These are phyloP conservation scores for Cervus canadensis DNA, from an alignment of 2,113 vertebrate genomes.

Conservation along the genomic window DNA sequence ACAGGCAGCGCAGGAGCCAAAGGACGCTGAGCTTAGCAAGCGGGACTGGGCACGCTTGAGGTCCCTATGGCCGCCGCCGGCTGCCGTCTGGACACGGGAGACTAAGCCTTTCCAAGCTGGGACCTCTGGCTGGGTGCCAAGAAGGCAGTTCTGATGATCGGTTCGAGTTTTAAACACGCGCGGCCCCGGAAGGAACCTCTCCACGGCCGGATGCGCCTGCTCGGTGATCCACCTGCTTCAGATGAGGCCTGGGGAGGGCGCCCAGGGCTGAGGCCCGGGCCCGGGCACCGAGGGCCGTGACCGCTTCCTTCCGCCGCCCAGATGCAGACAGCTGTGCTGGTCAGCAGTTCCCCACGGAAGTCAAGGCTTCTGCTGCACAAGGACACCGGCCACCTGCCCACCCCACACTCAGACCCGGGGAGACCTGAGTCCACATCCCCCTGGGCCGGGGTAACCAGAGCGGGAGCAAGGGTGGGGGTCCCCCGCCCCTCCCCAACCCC, in stretches of 20 bases:
- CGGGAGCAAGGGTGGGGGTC: too few relatives aligned
- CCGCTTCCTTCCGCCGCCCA: accelerated
- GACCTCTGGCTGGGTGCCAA: neutral
- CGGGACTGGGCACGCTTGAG: accelerated
- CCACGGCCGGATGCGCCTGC: neutral
- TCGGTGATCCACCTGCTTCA: neutral
- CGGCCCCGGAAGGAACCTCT: accelerated
- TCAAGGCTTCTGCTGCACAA: neutral
- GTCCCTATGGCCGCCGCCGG: accelerated
- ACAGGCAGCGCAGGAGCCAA: accelerated
- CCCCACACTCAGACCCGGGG: neutral
- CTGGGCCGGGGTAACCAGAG: too few relatives aligned
- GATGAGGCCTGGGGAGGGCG: neutral
- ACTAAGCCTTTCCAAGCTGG: neutral
- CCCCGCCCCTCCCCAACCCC: accelerated
- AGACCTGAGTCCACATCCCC: neutral
- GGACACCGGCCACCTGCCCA: neutral
- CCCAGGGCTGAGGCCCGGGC: neutral
- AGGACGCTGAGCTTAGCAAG: accelerated
- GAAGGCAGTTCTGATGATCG: too few relatives aligned
- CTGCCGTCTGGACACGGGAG: neutral
- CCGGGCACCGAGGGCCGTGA: accelerated
- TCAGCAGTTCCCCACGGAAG: neutral
- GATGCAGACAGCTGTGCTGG: neutral
- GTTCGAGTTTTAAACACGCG: neutral